Base-by-base conservation (phyloP, 2,113 vertebrate species). In the Willisornis vidua region DNA sequence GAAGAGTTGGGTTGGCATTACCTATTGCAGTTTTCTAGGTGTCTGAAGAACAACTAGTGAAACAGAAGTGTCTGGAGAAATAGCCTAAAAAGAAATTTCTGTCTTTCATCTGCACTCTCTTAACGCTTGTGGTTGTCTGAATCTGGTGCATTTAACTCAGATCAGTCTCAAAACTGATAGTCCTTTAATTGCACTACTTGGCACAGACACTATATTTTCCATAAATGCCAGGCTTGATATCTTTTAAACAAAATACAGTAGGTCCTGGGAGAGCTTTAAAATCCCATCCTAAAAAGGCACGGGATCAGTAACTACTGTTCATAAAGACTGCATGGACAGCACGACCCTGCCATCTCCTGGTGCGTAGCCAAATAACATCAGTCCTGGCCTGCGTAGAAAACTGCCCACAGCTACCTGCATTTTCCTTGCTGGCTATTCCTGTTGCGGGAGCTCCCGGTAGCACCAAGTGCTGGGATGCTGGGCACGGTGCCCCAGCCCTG, bases 331-430 rank as follows among this genome's bases (percentile, higher is more conserved):
- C 14, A 22, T 15, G 20, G 39, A 37, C 86, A 54, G 94, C 89
- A 65, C 73, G 22, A 23, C n/a, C 26, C 90, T 91, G 97, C 97
- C 97, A 94, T 63, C 97, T 97, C 45, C 93, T 97, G 98, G 96
- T 96, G 51, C 6, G 7, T 35, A 61, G 7, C 18, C 19, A 23
- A 78, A 41, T 23, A 15, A 15, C 92, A 46, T 19, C 31, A 19
- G 8, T n/a, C 25, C 49, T 16, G 66, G 6, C 7, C n/a, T 26
- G 10, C 1, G 0, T 5, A 7, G 48, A 31, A 19, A 85, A 7
- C 16, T 28, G 28, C 17, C 14, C 7, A 4, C 19, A 62, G 31
- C 7, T 14, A 1, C 14, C 46, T 18, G 23, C 29, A 2, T 28
- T 57, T 84, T 29, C 43, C 14, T 18, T 14, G 7, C 18, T 39